Evolutionary conservation across 1,140 invertebrate species (phyloP).

Genomic region (Trypoxylus dichotomus): DNA sequence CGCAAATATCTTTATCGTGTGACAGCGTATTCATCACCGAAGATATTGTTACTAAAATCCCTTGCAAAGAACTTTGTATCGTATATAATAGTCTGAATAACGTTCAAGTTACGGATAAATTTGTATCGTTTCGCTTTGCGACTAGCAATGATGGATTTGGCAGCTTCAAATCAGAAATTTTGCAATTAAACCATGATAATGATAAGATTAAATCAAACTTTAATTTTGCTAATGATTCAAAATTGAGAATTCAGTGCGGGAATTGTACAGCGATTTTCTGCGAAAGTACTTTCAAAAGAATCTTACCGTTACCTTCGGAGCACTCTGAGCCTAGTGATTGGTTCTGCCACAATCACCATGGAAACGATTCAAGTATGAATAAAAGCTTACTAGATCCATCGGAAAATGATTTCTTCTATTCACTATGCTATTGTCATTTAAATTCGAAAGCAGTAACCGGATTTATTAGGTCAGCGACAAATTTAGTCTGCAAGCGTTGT

Average conservation of each 20-base stretch:
- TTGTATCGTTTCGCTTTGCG: constrained; percentile 44
- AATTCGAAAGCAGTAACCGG: constrained; percentile 50
- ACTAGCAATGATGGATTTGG: constrained; percentile 47
- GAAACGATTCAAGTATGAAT: constrained; percentile 38
- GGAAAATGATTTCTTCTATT: background rate
- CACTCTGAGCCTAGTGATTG: background rate
- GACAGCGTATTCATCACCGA: constrained; percentile 52
- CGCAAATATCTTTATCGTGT: constrained; percentile 38
- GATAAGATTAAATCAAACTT: constrained; percentile 38
- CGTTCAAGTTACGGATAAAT: constrained; percentile 44
- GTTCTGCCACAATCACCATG: background rate
- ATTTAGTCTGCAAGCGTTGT: constrained; percentile 25
- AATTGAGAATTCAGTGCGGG: constrained; percentile 54
- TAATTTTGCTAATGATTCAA: constrained; percentile 43
- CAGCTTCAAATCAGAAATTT: constrained; percentile 58
- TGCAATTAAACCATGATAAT: constrained; percentile 45
- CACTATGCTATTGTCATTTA: constrained; percentile 56
- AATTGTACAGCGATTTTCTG: constrained; percentile 57
- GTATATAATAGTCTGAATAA: constrained; percentile 39
- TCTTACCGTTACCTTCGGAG: background rate
- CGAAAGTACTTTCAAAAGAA: background rate
- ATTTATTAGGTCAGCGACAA: constrained; percentile 50
- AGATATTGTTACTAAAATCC: constrained; percentile 46
- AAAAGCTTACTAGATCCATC: constrained; percentile 48
- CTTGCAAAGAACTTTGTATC: constrained; percentile 55